Percentiles rank a stretch among this genome's conserved stretches.
phyloP scores from a whole-genome alignment of 2,888 invertebrate genomes.

The Melinaea marsaeus region DNA sequence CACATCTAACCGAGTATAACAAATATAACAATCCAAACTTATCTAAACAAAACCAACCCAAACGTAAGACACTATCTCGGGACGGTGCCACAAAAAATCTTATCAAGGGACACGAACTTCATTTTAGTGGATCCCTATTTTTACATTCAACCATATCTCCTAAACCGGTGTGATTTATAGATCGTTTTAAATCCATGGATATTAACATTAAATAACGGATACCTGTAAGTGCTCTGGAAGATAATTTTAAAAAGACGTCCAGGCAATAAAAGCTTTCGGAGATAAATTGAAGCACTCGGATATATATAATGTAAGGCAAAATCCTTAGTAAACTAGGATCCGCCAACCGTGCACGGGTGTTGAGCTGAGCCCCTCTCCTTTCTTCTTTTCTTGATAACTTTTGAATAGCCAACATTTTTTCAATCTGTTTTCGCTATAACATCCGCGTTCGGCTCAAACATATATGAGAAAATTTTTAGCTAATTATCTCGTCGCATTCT shows the following conservation, averaged over 20 bases:
- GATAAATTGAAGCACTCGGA: slow-evolving; percentile 48
- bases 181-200: slow-evolving; percentile 68
- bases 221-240: slow-evolving; percentile 54
- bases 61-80: slow-evolving; percentile 63
- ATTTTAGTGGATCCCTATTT: slow-evolving; percentile 71
- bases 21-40: slow-evolving; percentile 53
- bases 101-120: slow-evolving; percentile 73
- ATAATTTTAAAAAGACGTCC: slow-evolving; percentile 59
- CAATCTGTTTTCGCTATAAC: too few species aligned
- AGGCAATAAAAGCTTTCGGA: slow-evolving; percentile 42
- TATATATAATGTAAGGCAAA: slow-evolving; percentile 11
- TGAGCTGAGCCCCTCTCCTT: too few species aligned
- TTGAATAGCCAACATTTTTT: too few species aligned
- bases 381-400: too few species aligned
- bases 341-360: too few species aligned
- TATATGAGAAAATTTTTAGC: too few species aligned
- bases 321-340: too few species aligned
- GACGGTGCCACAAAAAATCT: slow-evolving; percentile 68
- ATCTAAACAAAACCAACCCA: slow-evolving; percentile 63
- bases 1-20: slow-evolving; percentile 25
- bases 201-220: slow-evolving; percentile 66
- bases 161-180: slow-evolving; percentile 66
- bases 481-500: too few species aligned
- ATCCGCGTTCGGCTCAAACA: too few species aligned
- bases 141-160: slow-evolving; percentile 70